Conservation (phyloP, 1,140 invertebrate species). For the Vollenhovia emeryi region DNA sequence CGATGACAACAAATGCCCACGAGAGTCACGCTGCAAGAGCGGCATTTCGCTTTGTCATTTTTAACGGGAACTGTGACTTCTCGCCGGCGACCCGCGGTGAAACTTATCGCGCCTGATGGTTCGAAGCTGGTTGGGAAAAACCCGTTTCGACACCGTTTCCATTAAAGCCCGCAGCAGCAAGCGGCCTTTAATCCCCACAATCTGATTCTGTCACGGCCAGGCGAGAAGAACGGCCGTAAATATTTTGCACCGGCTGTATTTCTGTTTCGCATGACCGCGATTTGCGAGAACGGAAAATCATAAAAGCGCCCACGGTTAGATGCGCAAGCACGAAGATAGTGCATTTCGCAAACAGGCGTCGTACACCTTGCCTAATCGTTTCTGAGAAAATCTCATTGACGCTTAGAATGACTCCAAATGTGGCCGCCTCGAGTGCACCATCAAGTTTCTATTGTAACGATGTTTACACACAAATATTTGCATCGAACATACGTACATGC, state of each 20-base stretch:
- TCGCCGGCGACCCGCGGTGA: neutral
- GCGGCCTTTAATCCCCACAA: neutral
- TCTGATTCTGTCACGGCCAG: constrained; percentile 13
- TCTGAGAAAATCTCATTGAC: neutral
- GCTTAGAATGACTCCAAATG: neutral
- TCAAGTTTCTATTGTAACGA: neutral
- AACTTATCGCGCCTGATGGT: neutral
- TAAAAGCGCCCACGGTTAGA: constrained; percentile 2
- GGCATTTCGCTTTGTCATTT: neutral
- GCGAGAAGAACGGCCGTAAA: neutral
- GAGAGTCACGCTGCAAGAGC: neutral
- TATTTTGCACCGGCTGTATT: neutral
- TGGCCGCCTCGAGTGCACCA: neutral
- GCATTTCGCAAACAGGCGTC: neutral
- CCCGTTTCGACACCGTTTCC: neutral
- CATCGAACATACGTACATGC: neutral
- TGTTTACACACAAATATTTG: neutral
- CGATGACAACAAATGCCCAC: neutral
- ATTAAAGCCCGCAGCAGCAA: neutral
- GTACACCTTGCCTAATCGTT: neutral
- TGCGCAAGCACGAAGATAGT: neutral
- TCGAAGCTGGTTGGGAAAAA: constrained; percentile 32
- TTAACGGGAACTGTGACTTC: neutral
- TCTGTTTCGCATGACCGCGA: neutral
- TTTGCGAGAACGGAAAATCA: constrained; percentile 1